A percentile compares a stretch with the other conserved stretches of the same genome.
These are phyloP conservation scores for Semnopithecus entellus DNA, from an alignment of 2,113 vertebrate genomes.

Conservation along the genomic window DNA sequence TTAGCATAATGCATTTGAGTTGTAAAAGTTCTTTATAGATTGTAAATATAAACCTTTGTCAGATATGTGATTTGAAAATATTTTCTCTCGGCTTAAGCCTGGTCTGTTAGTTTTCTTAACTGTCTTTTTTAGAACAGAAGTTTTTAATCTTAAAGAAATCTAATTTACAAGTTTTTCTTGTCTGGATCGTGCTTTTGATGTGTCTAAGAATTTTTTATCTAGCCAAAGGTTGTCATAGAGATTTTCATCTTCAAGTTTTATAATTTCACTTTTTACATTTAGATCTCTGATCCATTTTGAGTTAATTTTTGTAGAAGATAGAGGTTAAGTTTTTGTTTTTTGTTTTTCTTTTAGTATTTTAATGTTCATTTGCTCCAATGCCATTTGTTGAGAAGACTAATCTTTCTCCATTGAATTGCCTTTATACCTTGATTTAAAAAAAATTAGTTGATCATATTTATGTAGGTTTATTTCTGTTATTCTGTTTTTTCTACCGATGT, in stretches of 20 bases:
- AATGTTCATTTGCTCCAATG: neutral
- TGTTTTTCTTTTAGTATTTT: neutral
- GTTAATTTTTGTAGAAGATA: slow-evolving; percentile 8
- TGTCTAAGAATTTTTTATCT: slow-evolving; percentile 15
- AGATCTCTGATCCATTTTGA: slow-evolving; percentile 20
- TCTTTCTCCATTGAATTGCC: slow-evolving; percentile 5
- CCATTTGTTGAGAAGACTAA: neutral
- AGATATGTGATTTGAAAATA: slow-evolving; percentile 33
- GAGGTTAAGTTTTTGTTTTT: neutral
- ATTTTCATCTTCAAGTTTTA: slow-evolving; percentile 31
- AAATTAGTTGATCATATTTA: slow-evolving; percentile 7
- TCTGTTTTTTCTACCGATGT: neutral
- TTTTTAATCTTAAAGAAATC: slow-evolving; percentile 30
- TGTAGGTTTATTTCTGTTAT: neutral
- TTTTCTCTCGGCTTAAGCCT: slow-evolving; percentile 24
- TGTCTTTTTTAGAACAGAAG: slow-evolving; percentile 2
- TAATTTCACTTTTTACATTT: neutral
- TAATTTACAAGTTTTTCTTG: slow-evolving; percentile 2
- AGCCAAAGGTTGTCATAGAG: neutral
- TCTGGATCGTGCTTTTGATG: neutral
- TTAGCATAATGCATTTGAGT: slow-evolving; percentile 28
- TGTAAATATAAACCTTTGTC: slow-evolving; percentile 15
- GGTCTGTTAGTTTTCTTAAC: slow-evolving; percentile 16
- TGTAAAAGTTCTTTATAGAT: slow-evolving; percentile 3
- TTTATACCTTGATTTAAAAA: neutral